These are phyloP conservation scores for Chaenogobius annularis DNA, from an alignment of 2,113 vertebrate species.

Conservation along the genomic window DNA sequence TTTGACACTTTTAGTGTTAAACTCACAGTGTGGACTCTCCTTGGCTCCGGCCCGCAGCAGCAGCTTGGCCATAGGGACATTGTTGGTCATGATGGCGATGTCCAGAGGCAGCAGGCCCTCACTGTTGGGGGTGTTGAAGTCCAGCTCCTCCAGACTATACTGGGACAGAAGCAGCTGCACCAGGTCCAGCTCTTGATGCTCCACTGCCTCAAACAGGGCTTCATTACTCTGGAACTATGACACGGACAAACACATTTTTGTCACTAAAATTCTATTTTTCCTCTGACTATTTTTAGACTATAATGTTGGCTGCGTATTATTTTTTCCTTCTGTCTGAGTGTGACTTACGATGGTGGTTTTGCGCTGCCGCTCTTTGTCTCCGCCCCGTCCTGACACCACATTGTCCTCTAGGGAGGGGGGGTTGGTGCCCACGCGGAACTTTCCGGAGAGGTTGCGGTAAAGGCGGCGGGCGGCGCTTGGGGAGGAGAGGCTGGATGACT, in stretches of 20 bases:
- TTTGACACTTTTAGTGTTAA: neutral
- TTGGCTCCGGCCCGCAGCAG: constrained; percentile 85
- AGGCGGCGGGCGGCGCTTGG: constrained; percentile 88
- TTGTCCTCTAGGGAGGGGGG: constrained; percentile 81
- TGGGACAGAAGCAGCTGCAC: constrained; percentile 86
- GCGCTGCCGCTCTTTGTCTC: constrained; percentile 84
- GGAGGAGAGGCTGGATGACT: constrained; percentile 81
- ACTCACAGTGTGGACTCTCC: constrained; percentile 93
- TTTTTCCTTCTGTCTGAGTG: constrained; percentile 38
- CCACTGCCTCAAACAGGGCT: constrained; percentile 88
- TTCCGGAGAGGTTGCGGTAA: constrained; percentile 92
- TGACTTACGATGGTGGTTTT: constrained; percentile 84
- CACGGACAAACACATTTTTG: constrained; percentile 20
- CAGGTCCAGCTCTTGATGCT: constrained; percentile 87
- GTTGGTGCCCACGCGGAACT: constrained; percentile 85
- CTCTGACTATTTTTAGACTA: constrained; percentile 45
- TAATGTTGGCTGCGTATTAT: constrained; percentile 47
- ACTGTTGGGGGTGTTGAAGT: constrained; percentile 91
- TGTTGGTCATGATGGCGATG: constrained; percentile 93
- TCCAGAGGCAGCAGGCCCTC: constrained; percentile 90
- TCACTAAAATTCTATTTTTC: constrained; percentile 28
- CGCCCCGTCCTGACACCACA: constrained; percentile 74
- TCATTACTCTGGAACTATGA: constrained; percentile 85
- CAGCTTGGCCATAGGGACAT: constrained; percentile 86
- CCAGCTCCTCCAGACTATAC: constrained; percentile 89